Percentiles rank a stretch among this genome's conserved stretches.
Evolutionary conservation across 2,797 vertebrate genomes (phyloP).

Genomic region (Fringilla coelebs): DNA sequence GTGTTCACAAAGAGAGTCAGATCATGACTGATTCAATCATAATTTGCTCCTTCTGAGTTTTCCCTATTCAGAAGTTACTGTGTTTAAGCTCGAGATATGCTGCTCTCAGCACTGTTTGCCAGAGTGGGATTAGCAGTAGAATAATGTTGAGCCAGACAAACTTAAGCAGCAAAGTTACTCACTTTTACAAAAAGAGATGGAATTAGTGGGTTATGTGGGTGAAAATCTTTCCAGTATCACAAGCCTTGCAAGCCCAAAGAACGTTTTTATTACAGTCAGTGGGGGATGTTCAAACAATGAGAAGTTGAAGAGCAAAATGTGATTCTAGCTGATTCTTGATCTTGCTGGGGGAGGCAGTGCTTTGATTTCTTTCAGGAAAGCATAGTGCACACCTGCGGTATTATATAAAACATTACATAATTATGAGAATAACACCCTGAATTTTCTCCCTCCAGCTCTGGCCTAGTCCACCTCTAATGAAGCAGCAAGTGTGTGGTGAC

Average conservation of each 20-base stretch:
- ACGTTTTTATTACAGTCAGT: not conserved
- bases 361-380: conserved; percentile 39
- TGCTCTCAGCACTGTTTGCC: not conserved
- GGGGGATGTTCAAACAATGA: conserved; percentile 14
- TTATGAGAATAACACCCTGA: not conserved
- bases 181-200: not conserved
- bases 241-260: not conserved
- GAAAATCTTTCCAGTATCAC: conserved; percentile 22
- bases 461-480: not conserved
- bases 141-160: not conserved
- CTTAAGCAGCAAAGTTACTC: not conserved
- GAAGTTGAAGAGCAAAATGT: conserved; percentile 25
- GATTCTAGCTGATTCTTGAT: conserved; percentile 25
- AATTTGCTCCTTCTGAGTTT: not conserved
- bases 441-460: not conserved
- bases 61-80: not conserved
- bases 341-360: conserved; percentile 17
- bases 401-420: conserved; percentile 27
- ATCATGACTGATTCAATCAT: not conserved
- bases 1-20: not conserved
- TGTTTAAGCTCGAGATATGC: not conserved
- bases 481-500: not conserved
- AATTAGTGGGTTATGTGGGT: not conserved
- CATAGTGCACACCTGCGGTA: conserved; percentile 10
- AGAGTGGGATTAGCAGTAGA: not conserved